phyloP scores from a whole-genome alignment of 2,888 invertebrate genomes.

The Chymomyza amoena region DNA sequence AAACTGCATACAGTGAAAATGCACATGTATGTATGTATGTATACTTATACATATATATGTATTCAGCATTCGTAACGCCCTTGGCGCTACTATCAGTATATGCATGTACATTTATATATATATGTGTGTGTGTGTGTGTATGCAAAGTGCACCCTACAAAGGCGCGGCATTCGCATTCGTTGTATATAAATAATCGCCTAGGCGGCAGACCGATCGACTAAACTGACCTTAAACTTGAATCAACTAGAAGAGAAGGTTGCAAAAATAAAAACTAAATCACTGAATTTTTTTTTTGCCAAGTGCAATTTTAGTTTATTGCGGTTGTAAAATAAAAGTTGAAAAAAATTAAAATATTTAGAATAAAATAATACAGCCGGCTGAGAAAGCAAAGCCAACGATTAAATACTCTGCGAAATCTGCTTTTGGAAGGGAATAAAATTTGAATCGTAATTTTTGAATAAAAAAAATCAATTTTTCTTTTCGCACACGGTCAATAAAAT shows the following conservation, averaged over 20 bases:
- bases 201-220: not conserved
- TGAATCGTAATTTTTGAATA: too few relatives aligned
- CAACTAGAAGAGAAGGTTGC: slow-evolving; percentile 50
- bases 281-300: not conserved
- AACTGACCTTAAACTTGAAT: slow-evolving; percentile 63
- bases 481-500: too few relatives aligned
- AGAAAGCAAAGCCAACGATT: too few relatives aligned
- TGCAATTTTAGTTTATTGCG: not conserved
- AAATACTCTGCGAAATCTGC: too few relatives aligned
- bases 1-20: not conserved
- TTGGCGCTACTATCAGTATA: slow-evolving; percentile 34
- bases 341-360: not conserved
- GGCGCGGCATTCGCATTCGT: slow-evolving; percentile 49
- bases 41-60: slow-evolving; percentile 4
- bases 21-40: not conserved
- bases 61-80: slow-evolving; percentile 53
- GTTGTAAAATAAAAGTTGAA: not conserved
- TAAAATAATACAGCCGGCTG: too few relatives aligned
- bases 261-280: not conserved
- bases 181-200: slow-evolving; percentile 41
- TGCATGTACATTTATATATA: too few relatives aligned
- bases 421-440: too few relatives aligned
- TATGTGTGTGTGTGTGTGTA: too few relatives aligned
- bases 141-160: slow-evolving; percentile 34
- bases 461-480: too few relatives aligned